Percentiles rank a stretch among this genome's conserved stretches.
Evolutionary conservation across 2,888 invertebrate species (phyloP).

Genomic region (Microctonus hyperodae): DNA sequence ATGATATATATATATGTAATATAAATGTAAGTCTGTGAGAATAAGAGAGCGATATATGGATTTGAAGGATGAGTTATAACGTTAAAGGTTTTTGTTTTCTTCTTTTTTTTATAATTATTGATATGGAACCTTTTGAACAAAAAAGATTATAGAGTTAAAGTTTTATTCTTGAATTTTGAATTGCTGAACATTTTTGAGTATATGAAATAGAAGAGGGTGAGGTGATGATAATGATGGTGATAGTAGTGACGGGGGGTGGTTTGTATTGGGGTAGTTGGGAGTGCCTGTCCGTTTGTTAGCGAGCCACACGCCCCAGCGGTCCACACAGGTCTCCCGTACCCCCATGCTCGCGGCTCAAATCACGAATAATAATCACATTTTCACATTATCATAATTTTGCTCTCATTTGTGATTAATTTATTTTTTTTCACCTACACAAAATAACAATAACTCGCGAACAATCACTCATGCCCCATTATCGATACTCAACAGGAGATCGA

Average conservation of each 20-base stretch:
- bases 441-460: background rate
- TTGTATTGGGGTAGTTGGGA: slow-evolving; percentile 52
- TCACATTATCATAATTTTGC: slow-evolving; percentile 14
- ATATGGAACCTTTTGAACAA: slow-evolving; percentile 15
- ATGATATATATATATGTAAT: background rate
- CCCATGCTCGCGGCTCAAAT: slow-evolving; percentile 59
- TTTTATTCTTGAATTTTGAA: background rate
- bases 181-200: background rate
- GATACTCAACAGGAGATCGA: too few species aligned
- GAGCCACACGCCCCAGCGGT: slow-evolving; percentile 63
- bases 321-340: slow-evolving; percentile 62
- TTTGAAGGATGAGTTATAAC: slow-evolving; percentile 35
- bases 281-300: slow-evolving; percentile 64
- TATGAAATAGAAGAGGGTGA: background rate
- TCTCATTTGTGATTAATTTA: slow-evolving; percentile 3
- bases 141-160: slow-evolving; percentile 1
- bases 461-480: background rate
- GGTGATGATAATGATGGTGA: background rate
- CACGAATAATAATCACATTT: slow-evolving; percentile 52
- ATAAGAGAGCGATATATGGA: slow-evolving; percentile 32
- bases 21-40: slow-evolving; percentile 37
- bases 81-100: slow-evolving; percentile 27
- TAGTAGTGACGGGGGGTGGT: slow-evolving; percentile 19
- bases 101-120: slow-evolving; percentile 22
- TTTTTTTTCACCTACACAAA: background rate